phyloP scores from a whole-genome alignment of 2,888 invertebrate genomes.

The Coelopa pilipes region DNA sequence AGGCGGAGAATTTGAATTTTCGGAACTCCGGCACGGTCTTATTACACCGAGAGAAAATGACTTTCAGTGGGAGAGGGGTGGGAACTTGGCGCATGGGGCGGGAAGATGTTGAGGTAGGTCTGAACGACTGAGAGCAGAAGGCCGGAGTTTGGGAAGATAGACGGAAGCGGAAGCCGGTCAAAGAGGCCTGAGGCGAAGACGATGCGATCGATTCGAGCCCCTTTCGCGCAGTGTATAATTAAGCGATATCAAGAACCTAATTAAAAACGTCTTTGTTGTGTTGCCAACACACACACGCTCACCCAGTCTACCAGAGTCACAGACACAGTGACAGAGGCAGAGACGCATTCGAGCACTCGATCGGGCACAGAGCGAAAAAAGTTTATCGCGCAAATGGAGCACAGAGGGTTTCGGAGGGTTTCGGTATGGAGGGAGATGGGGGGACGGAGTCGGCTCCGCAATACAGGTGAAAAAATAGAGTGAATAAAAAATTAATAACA shows the following conservation, averaged over 20 bases:
- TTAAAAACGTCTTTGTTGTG: constrained; percentile 15
- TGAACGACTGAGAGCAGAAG: too few relatives aligned
- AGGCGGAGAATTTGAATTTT: background rate
- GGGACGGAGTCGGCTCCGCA: background rate
- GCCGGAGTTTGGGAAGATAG: too few relatives aligned
- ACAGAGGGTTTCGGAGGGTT: background rate
- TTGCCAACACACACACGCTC: background rate
- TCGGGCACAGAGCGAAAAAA: background rate
- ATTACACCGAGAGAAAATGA: background rate
- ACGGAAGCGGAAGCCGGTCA: too few relatives aligned
- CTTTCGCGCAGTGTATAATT: constrained; percentile 2
- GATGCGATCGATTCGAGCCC: background rate
- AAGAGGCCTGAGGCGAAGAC: too few relatives aligned
- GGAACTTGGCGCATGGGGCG: too few relatives aligned
- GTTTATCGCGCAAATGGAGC: constrained; percentile 7
- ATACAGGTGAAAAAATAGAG: background rate
- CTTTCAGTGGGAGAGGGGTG: too few relatives aligned
- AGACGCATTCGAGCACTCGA: background rate
- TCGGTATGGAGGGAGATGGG: too few relatives aligned
- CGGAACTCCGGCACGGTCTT: background rate
- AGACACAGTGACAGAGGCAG: background rate
- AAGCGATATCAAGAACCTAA: constrained; percentile 18
- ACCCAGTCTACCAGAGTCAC: background rate
- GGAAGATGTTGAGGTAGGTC: too few relatives aligned
- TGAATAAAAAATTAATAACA: constrained; percentile 14